phyloP scores from a whole-genome alignment of 2,113 vertebrate species.

The Candoia aspera region DNA sequence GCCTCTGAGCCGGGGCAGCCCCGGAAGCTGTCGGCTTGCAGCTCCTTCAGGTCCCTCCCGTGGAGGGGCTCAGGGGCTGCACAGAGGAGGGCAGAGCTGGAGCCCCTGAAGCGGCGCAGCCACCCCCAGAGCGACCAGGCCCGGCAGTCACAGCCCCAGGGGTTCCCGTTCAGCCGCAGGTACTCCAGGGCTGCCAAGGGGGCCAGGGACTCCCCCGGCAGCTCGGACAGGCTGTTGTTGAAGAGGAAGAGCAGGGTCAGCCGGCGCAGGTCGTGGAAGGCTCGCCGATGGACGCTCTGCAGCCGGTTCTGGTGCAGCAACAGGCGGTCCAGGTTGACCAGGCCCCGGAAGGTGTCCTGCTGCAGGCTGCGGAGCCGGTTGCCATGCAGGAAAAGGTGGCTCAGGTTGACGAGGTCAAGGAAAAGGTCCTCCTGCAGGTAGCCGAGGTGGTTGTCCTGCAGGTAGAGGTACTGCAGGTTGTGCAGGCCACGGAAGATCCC shows the following conservation, averaged over 20 bases:
- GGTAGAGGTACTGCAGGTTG: conserved; percentile 96
- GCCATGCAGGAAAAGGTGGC: conserved; percentile 96
- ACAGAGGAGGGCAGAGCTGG: conserved; percentile 86
- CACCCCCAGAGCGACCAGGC: conserved; percentile 93
- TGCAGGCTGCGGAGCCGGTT: conserved; percentile 93
- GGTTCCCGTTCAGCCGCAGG: conserved; percentile 93
- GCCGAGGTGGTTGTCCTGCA: conserved; percentile 96
- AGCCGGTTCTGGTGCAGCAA: conserved; percentile 96
- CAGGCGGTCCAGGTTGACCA: conserved; percentile 91
- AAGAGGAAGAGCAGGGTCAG: conserved; percentile 95
- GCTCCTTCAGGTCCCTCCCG: conserved; percentile 85
- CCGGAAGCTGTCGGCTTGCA: conserved; percentile 87
- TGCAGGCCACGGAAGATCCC: conserved; percentile 89
- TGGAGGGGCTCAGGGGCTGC: conserved; percentile 75
- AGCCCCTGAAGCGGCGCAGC: conserved; percentile 90
- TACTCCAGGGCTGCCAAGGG: conserved; percentile 90
- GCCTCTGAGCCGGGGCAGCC: conserved; percentile 88
- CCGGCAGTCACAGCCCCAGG: conserved; percentile 94
- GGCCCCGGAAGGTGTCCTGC: conserved; percentile 92
- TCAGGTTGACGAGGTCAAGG: conserved; percentile 94
- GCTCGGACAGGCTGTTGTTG: conserved; percentile 92
- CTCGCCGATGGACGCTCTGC: conserved; percentile 89
- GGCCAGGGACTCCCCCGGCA: conserved; percentile 84
- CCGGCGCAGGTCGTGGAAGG: conserved; percentile 92
- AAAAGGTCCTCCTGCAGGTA: conserved; percentile 96